phyloP scores from a whole-genome alignment of 2,888 invertebrate species.

The Podabrus alpinus region DNA sequence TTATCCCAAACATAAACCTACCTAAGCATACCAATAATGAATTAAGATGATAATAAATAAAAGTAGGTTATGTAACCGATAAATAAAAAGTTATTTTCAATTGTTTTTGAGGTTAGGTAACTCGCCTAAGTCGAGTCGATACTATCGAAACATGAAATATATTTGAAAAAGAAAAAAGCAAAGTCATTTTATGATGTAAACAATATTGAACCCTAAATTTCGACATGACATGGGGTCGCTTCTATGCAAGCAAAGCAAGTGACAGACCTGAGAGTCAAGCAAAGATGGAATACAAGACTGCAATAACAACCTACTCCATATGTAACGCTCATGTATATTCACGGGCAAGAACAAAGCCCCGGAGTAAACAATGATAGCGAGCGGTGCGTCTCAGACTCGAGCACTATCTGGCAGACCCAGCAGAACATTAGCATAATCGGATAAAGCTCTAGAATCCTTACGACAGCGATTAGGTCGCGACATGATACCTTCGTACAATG shows the following conservation, averaged over 20 bases:
- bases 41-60: neutral
- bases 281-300: conserved; percentile 43
- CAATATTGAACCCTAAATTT: conserved; percentile 21
- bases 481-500: conserved; percentile 40
- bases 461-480: conserved; percentile 49
- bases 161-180: neutral
- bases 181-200: conserved; percentile 21
- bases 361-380: conserved; percentile 54
- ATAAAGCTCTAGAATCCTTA: conserved; percentile 52
- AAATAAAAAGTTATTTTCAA: neutral
- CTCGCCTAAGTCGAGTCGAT: neutral
- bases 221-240: conserved; percentile 21
- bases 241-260: conserved; percentile 23
- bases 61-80: neutral
- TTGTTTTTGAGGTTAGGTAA: neutral
- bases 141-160: neutral
- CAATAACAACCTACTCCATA: conserved; percentile 55
- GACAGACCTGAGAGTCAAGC: conserved; percentile 28
- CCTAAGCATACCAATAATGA: neutral
- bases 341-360: conserved; percentile 53
- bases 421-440: conserved; percentile 55
- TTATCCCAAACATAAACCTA: neutral
- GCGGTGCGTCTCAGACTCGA: conserved; percentile 38
- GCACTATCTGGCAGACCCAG: conserved; percentile 52
- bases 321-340: conserved; percentile 58